A percentile compares a stretch with the other conserved stretches of the same genome.
These are phyloP conservation scores for Gadus chalcogrammus DNA, from an alignment of 2,113 vertebrate genomes.

Conservation along the genomic window DNA sequence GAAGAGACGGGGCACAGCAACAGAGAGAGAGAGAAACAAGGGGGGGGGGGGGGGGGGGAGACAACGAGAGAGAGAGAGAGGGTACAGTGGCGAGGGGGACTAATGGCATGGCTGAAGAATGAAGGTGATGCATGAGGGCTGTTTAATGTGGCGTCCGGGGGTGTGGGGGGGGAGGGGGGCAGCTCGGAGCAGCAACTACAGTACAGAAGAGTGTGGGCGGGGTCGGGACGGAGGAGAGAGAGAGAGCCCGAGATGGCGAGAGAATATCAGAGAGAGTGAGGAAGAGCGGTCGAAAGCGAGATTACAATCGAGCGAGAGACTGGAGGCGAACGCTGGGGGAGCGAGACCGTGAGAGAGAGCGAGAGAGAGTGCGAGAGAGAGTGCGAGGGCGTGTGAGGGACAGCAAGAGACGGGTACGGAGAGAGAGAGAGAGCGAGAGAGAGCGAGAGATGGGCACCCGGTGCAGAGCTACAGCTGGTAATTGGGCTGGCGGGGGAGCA, in stretches of 20 bases:
- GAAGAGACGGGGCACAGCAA: neutral
- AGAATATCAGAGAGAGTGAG: too few relatives aligned
- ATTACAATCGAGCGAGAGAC: neutral
- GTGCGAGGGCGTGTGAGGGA: neutral
- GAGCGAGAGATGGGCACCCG: neutral
- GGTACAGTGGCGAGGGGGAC: conserved; percentile 12
- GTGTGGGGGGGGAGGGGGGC: neutral
- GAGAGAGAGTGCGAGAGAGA: neutral
- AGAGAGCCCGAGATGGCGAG: too few relatives aligned
- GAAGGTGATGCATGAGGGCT: conserved; percentile 50
- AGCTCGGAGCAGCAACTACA: too few relatives aligned
- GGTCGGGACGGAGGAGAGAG: neutral
- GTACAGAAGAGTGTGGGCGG: neutral
- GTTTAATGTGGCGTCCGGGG: conserved; percentile 37
- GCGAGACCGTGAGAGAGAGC: neutral
- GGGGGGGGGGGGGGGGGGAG: neutral
- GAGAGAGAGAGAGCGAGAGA: neutral
- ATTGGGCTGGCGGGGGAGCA: conserved; percentile 32
- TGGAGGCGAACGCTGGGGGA: neutral
- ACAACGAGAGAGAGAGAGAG: neutral
- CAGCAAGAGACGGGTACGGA: neutral
- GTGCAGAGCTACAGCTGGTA: conserved; percentile 9
- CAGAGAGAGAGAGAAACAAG: neutral
- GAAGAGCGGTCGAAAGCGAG: too few relatives aligned
- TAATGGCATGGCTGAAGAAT: conserved; percentile 36